Evolutionary conservation across 2,888 invertebrate genomes (phyloP), one percentile per base, ranked within the genome.

Genomic region (Microchrysa polita): DNA sequence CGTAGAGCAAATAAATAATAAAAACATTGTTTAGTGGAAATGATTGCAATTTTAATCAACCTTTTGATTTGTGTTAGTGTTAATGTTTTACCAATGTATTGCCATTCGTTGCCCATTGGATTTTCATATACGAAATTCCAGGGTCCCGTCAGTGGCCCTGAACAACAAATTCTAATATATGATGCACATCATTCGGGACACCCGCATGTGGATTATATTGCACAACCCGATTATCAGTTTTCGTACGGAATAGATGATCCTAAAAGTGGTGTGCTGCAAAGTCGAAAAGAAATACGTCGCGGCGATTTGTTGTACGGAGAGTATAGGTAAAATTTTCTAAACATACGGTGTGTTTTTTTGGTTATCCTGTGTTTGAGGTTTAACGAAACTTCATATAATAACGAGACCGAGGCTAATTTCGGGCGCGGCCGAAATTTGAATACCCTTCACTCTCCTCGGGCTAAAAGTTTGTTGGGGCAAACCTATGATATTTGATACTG

Each of bases 211-310:
- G 92, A 92, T 82, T 92, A 90, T 82, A 88, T 91, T 82, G 92
- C 91, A 1, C 90, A 90, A 81, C 92, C 93, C 16, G 91, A 92
- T 82, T 93, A 93, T 80, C 87, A 88, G 53, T 93, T 91, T 83
- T 88, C 91, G 0, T 93, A 92, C 80, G 93, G 93, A 67, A 91
- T 93, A 44, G 90, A 92, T 79, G 93, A 93, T 83, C 91, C 90
- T 5, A 86, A 88, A 77, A 90, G 90, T 22, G 91, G 91, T 72
- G 92, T 92, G 82, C 88, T 88, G 73, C 93, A 93, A 83, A 89
- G 89, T 79, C 92, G 91, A 78, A 88, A 90, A 78, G 92, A 93
- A 81, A 87, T 88, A 7, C 87, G 93, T 73, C 88, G 91, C 78
- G 93, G 93, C 1, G 91, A 92, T 80, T 87, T 88, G 0, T 92